Evolutionary conservation across 1,140 invertebrate species (phyloP).

Genomic region (Bombus consobrinus): DNA sequence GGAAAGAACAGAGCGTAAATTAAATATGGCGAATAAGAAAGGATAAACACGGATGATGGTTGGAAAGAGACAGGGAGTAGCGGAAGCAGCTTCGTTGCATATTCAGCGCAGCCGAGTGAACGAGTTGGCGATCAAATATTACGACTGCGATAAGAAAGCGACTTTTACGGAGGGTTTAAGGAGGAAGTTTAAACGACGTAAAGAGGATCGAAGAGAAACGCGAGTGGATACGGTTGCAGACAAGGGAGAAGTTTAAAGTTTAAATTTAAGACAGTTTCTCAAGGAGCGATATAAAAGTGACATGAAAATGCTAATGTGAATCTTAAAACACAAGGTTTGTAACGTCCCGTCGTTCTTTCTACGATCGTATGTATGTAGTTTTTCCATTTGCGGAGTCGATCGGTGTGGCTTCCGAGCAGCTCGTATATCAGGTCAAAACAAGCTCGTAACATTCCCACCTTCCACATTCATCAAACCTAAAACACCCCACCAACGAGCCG

Average conservation of each 20-base stretch:
- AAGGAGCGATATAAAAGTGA: no score
- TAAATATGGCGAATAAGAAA: not conserved
- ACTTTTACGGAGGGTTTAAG: not conserved
- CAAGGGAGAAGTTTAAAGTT: no score
- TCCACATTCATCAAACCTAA: not conserved
- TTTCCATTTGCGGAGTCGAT: not conserved
- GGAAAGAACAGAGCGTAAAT: not conserved
- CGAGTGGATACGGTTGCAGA: no score
- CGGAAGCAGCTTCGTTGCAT: not conserved
- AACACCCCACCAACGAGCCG: not conserved
- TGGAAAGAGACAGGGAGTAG: not conserved
- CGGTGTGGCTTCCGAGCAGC: no score
- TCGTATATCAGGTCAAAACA: constrained; percentile 3
- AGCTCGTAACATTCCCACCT: constrained; percentile 1
- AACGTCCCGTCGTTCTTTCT: no score
- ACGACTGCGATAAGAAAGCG: not conserved
- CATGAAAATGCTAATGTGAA: no score
- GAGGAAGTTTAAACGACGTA: not conserved
- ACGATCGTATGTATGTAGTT: no score
- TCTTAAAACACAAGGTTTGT: no score
- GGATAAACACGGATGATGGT: not conserved
- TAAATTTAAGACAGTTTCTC: no score
- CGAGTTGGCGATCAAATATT: not conserved
- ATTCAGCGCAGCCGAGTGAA: not conserved
- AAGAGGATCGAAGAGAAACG: not conserved